Evolutionary conservation across 2,797 vertebrate species (phyloP).

Genomic region (Brachyalestes nurse): DNA sequence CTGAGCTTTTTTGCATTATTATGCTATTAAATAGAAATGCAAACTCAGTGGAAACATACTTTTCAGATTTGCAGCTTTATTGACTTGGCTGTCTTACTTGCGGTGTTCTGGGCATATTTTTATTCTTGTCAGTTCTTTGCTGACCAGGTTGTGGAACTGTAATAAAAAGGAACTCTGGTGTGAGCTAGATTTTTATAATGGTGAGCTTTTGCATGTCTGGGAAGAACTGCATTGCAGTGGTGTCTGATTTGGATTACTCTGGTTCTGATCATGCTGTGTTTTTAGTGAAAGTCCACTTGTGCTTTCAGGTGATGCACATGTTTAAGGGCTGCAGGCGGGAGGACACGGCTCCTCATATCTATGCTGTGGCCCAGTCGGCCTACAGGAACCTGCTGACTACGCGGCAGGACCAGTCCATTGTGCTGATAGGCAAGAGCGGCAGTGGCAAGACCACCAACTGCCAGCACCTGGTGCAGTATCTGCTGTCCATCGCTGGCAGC

Average conservation of each 20-base stretch:
- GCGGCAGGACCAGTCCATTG: conserved; percentile 92
- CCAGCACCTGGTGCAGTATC: conserved; percentile 94
- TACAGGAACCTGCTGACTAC: conserved; percentile 93
- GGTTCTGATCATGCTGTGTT: not conserved
- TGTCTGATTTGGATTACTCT: not conserved
- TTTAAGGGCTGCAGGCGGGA: conserved; percentile 95
- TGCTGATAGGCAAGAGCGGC: conserved; percentile 90
- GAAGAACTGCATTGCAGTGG: not conserved
- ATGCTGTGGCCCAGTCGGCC: conserved; percentile 90
- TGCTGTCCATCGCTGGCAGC: conserved; percentile 90
- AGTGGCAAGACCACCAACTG: conserved; percentile 96
- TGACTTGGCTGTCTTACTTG: conserved; percentile 21
- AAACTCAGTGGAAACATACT: not conserved
- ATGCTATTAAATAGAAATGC: not conserved
- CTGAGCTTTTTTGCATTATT: not conserved
- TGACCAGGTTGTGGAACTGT: conserved; percentile 26
- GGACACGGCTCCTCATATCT: conserved; percentile 92
- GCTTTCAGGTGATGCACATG: conserved; percentile 96
- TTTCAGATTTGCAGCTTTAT: conserved; percentile 44
- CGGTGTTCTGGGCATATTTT: conserved; percentile 29
- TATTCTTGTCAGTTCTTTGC: conserved; percentile 27
- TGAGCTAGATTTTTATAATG: not conserved
- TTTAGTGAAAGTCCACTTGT: not conserved
- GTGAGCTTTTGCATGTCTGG: not conserved
- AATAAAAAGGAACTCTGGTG: not conserved